A percentile compares a stretch with the other conserved stretches of the same genome.
These are phyloP conservation scores for Drosophila kurseongensis DNA, from an alignment of 1,140 invertebrate species.

Conservation along the genomic window DNA sequence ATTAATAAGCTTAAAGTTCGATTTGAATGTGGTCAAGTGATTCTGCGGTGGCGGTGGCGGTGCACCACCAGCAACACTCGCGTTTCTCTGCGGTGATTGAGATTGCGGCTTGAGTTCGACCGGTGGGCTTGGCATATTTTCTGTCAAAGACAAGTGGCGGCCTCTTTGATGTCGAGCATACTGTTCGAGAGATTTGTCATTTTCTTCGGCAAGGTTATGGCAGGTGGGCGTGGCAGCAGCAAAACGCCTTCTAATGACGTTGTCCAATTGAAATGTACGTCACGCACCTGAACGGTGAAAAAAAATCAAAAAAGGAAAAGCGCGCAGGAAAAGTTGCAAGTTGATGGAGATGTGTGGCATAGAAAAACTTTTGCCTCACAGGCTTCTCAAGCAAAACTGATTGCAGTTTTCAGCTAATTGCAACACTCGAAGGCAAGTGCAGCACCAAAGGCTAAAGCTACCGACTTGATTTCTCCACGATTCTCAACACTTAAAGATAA, in stretches of 20 bases:
- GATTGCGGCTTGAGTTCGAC: constrained; percentile 7
- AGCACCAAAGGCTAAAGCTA: constrained; percentile 44
- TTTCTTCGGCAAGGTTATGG: constrained; percentile 41
- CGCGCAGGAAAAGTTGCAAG: constrained; percentile 45
- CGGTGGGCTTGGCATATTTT: constrained; percentile 35
- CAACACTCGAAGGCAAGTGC: constrained; percentile 58
- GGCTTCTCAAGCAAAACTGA: constrained; percentile 58
- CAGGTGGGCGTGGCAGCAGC: constrained; percentile 35
- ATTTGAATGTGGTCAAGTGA: constrained; percentile 73
- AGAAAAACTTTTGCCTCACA: constrained; percentile 38
- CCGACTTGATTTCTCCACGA: constrained; percentile 54
- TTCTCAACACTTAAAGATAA: constrained; percentile 7
- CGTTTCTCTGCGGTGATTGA: constrained; percentile 21
- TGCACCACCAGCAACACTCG: constrained; percentile 1
- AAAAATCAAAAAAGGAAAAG: constrained; percentile 35
- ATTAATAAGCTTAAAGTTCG: constrained; percentile 62
- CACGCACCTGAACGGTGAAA: constrained; percentile 52
- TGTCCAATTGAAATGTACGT: constrained; percentile 63
- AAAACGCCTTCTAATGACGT: constrained; percentile 49
- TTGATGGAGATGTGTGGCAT: constrained; percentile 45
- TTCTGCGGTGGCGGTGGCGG: constrained; percentile 5
- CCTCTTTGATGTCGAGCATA: constrained; percentile 61
- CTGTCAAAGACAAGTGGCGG: constrained; percentile 28
- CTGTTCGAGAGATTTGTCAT: constrained; percentile 56
- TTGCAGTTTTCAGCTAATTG: constrained; percentile 65